Conservation (phyloP, 2,888 invertebrate genomes). For the Lingula anatina region DNA sequence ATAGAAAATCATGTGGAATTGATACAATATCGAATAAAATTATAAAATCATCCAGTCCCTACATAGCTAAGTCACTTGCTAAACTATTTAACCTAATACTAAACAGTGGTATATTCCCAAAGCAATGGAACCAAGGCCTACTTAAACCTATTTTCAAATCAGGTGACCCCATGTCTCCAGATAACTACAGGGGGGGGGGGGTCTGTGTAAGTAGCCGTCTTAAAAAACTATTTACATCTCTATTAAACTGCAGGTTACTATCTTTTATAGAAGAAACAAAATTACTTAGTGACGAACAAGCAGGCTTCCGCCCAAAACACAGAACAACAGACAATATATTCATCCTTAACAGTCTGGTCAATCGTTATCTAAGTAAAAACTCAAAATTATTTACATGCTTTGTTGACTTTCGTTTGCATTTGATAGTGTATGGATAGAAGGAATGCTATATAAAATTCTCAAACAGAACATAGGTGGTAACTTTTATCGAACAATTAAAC, state of each 20-base stretch:
- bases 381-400: neutral
- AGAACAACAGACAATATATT: neutral
- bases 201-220: neutral
- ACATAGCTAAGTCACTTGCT: neutral
- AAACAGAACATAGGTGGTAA: neutral
- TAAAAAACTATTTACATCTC: neutral
- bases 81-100: neutral
- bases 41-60: neutral
- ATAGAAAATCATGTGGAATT: neutral
- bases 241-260: neutral
- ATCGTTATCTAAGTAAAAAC: neutral
- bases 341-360: neutral
- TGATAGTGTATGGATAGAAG: neutral
- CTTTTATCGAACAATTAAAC: neutral
- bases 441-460: neutral
- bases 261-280: neutral
- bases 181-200: neutral
- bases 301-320: neutral
- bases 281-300: neutral
- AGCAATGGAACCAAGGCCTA: neutral
- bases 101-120: neutral
- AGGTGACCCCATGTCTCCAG: neutral
- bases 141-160: neutral
- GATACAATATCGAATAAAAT: neutral
- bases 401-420: neutral